Evolutionary conservation across 2,797 vertebrate genomes (phyloP), one percentile per base, ranked within the genome.

Genomic region (Delichon dasypus): DNA sequence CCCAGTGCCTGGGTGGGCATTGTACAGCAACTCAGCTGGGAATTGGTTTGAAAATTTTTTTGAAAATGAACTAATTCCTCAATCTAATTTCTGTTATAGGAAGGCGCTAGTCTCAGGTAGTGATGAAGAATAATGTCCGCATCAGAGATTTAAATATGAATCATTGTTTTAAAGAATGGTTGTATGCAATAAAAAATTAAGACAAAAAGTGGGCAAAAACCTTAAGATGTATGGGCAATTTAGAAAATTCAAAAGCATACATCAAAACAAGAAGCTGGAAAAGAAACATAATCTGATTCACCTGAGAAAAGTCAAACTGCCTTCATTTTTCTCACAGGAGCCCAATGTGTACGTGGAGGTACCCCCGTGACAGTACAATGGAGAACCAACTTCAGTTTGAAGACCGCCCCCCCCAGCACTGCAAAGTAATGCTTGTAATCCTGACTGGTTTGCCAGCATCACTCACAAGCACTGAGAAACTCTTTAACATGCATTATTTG

Each of bases 291-390:
- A 79, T 6, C 16, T 66, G 36, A 58, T 64, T 85, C 61, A 61
- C 71, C 65, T 21, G 13, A 40, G 51, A 40, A 57, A 89, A 90
- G 65, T 44, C 11, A 40, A 86, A 53, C 5, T 40, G 19, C 16
- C 10, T 66, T 77, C 5, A 60, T 60, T 74, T 73, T 79, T 80
- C 61, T 77, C 32, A 20, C 29, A 72, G 26, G 9, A 85, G 11
- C 32, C n/a, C 6, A 30, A 3, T 10, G 15, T 15, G 6, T 15
- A 27, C 9, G 16, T 17, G 34, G 32, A 53, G 16, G 40, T 12
- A 40, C 5, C 16, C 7, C 14, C 0, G 2, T 34, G 25, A 42
- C 51, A 71, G 9, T 3, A 10, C 1, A 57, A 34, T 1, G 5
- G 42, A 70, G 53, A 18, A 74, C 19, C 27, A 66, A 27, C 38